Evolutionary conservation across 2,113 vertebrate genomes (phyloP), one percentile per base, ranked within the genome.

Genomic region (Aplodontia rufa): DNA sequence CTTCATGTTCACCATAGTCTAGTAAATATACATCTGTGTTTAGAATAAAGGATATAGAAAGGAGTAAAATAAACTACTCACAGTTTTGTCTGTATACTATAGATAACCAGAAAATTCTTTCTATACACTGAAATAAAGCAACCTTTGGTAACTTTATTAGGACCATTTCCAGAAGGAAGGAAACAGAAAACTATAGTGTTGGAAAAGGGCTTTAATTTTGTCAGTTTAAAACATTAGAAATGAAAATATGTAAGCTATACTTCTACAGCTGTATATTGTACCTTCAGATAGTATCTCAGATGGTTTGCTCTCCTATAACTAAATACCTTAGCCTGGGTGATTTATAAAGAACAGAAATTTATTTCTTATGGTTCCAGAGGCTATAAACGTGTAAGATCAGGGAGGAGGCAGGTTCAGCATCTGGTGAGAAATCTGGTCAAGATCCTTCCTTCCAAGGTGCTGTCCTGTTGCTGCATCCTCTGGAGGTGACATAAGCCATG

Each of bases 81-180:
- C 62, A 58, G 40, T 66, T 80, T 93, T 90, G 68, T 40, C 37
- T 91, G 12, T 69, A 16, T 28, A 51, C 4, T 85, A 51, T 12
- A 96, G 47, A 51, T 40, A 82, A 81, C 35, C 40, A 95, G 74
- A 91, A 72, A 71, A 62, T n/a, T 64, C 62, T 93, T 93, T 85
- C 22, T 55, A 55, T 20, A 40, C 35, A 76, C 22, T 37, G 85
- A 81, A 89, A 82, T 60, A 79, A 84, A 88, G 35, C 60, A 93
- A 40, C 49, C 30, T 68, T 72, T 82, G 47, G 40, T 37, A 45
- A 22, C 24, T 72, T 45, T 53, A 64, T 78, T 72, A 51, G 51
- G 51, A 83, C 49, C 81, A 5, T 7, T 76, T 84, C 30, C 17
- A 82, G 82, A 91, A 60, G 60, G 64, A 83, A 35, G 74, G 14